Evolutionary conservation across 2,888 invertebrate species (phyloP).

Genomic region (Temnothorax rugatulus): DNA sequence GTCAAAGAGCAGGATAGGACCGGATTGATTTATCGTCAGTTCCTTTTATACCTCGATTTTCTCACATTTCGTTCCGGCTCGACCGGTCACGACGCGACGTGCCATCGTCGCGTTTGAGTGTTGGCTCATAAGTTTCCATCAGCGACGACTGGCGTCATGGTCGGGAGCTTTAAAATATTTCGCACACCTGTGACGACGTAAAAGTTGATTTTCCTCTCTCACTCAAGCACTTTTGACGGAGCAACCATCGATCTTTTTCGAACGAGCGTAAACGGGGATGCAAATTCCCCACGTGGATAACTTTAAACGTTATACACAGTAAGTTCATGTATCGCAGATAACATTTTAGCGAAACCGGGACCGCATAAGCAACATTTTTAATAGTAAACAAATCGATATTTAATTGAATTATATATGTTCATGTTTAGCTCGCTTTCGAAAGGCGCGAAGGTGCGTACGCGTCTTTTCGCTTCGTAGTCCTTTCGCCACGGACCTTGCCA

Average conservation of each 20-base stretch:
- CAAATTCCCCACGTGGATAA: neutral
- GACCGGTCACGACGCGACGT: conserved; percentile 64
- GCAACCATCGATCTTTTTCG: neutral
- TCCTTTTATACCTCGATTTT: conserved; percentile 64
- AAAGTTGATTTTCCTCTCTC: conserved; percentile 24
- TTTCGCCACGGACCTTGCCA: conserved; percentile 3
- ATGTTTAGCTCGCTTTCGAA: conserved; percentile 11
- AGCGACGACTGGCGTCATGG: conserved; percentile 14
- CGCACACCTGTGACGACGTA: conserved; percentile 7
- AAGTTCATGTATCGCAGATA: neutral
- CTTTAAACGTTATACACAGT: neutral
- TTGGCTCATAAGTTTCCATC: conserved; percentile 52
- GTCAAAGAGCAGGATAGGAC: conserved; percentile 5
- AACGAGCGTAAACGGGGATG: neutral
- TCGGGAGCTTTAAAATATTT: conserved; percentile 24
- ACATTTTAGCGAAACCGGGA: neutral
- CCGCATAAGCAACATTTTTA: neutral
- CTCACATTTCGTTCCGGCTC: conserved; percentile 65
- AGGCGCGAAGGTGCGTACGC: neutral
- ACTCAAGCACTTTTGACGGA: neutral
- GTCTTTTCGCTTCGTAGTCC: neutral
- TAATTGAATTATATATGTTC: conserved; percentile 37
- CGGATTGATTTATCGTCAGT: conserved; percentile 65
- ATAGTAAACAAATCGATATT: conserved; percentile 17
- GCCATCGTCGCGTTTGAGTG: conserved; percentile 33